Base-by-base conservation (phyloP, 2,888 invertebrate species). In the Eupsilia transversa region DNA sequence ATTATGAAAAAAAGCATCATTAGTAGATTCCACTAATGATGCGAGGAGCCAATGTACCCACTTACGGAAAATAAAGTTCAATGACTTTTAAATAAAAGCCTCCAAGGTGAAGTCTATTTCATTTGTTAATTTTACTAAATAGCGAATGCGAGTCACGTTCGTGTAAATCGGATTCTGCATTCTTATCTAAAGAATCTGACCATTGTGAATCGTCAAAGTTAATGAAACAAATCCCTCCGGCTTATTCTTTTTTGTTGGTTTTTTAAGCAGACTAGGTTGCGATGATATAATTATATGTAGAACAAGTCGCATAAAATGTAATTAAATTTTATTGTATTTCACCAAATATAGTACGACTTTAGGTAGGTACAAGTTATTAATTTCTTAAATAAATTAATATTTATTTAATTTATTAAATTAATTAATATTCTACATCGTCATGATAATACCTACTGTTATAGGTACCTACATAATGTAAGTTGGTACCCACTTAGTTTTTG, bases 11-110 rank as follows among this genome's bases (percentile, higher is more conserved):
- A n/a, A n/a, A n/a, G n/a, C n/a, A n/a, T n/a, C n/a, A n/a, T n/a
- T n/a, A n/a, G n/a, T n/a, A n/a, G n/a, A n/a, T n/a, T 81, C 72
- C 79, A 60, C 77, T 91, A 89, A 90, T 86, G 83, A 88, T 76
- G 72, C 70, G 52, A 56, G 64, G 73, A 82, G 75, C 54, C 79
- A 85, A 69, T 64, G 83, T 70, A 61, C 81, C 35, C 68, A 63
- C 63, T 57, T 71, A 56, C 64, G 49, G 57, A 77, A 79, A 79
- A 80, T 72, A 35, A 71, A 69, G 88, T 82, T 86, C 85, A 82
- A 72, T 64, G 80, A 85, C 81, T 87, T 83, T 78, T 70, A 65
- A 61, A 54, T 74, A 75, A 72, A 65, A 76, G 63, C 35, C 59
- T 71, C 30, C 86, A 79, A 87, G 86, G 86, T 70, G 23, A 67